phyloP scores from a whole-genome alignment of 2,888 invertebrate genomes.

The Drosophila limbata region DNA sequence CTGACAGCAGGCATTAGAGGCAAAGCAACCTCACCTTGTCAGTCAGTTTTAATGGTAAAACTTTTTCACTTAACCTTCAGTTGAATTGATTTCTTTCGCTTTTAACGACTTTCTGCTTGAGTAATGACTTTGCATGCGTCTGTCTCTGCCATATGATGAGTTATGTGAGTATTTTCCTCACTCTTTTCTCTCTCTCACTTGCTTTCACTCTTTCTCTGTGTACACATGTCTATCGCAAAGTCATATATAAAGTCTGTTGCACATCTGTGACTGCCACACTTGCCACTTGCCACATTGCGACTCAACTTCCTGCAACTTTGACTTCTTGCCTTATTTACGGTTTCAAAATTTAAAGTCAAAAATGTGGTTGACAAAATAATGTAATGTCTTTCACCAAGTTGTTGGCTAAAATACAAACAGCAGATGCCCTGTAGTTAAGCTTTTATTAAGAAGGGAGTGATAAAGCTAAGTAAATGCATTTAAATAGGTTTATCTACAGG shows the following conservation, averaged over 20 bases:
- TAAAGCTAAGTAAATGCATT: neutral
- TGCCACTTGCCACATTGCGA: slow-evolving; percentile 6
- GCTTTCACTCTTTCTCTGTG: neutral
- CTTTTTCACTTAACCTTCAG: slow-evolving; percentile 72
- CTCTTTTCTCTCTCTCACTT: neutral
- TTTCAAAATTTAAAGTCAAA: slow-evolving; percentile 68
- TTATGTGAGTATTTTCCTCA: slow-evolving; percentile 41
- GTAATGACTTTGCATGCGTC: slow-evolving; percentile 75
- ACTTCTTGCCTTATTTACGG: slow-evolving; percentile 41
- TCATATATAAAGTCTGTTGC: slow-evolving; percentile 51
- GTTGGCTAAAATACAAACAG: slow-evolving; percentile 25
- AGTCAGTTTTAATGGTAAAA: slow-evolving; percentile 68
- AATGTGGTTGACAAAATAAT: slow-evolving; percentile 71
- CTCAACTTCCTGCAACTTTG: slow-evolving; percentile 59
- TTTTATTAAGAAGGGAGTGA: too few species aligned
- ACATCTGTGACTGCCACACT: slow-evolving; percentile 40
- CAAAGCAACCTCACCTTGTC: slow-evolving; percentile 53
- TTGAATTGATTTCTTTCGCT: slow-evolving; percentile 66
- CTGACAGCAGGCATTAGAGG: slow-evolving; percentile 43
- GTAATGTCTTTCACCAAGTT: slow-evolving; percentile 59
- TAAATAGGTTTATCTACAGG: too few species aligned
- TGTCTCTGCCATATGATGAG: slow-evolving; percentile 60
- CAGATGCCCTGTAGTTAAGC: slow-evolving; percentile 8
- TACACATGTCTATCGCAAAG: slow-evolving; percentile 22
- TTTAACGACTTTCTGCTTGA: slow-evolving; percentile 71